These are phyloP conservation scores for Phortica variegata DNA, from an alignment of 1,140 invertebrate genomes.

Conservation along the genomic window DNA sequence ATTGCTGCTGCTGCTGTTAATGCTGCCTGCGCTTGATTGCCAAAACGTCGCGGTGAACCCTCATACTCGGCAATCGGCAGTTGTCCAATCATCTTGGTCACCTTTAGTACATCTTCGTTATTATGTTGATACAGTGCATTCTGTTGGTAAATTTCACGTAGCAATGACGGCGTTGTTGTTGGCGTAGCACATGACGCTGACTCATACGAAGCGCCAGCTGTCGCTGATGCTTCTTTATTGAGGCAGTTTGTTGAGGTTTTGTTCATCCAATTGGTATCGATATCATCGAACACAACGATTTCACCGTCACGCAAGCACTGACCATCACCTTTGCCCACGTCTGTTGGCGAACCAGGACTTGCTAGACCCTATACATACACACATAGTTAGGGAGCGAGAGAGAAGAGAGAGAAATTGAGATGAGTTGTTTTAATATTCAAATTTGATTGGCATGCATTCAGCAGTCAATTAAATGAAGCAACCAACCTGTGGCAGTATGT, in stretches of 20 bases:
- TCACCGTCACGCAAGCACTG: constrained; percentile 59
- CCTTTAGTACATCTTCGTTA: constrained; percentile 63
- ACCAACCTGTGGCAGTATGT: constrained; percentile 26
- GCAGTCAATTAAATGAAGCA: no score
- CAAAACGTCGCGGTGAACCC: constrained; percentile 85
- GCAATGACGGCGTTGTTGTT: constrained; percentile 2
- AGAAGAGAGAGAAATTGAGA: background rate
- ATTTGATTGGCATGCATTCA: no score
- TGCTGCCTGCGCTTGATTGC: no score
- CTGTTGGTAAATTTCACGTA: no score
- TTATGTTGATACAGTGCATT: constrained; percentile 4
- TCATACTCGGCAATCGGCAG: constrained; percentile 72
- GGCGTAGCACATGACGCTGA: no score
- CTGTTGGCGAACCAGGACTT: constrained; percentile 49
- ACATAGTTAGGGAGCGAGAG: background rate
- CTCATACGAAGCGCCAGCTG: background rate
- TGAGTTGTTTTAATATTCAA: no score
- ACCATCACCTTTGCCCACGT: constrained; percentile 45
- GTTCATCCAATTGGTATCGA: constrained; percentile 69
- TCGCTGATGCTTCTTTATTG: no score
- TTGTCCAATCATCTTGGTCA: constrained; percentile 80
- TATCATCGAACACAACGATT: constrained; percentile 78
- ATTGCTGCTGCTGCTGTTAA: constrained; percentile 9
- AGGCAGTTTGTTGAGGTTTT: constrained; percentile 17
- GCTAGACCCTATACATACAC: constrained; percentile 26